Conservation (phyloP, 2,888 invertebrate genomes). For the Eupithecia insigniata region DNA sequence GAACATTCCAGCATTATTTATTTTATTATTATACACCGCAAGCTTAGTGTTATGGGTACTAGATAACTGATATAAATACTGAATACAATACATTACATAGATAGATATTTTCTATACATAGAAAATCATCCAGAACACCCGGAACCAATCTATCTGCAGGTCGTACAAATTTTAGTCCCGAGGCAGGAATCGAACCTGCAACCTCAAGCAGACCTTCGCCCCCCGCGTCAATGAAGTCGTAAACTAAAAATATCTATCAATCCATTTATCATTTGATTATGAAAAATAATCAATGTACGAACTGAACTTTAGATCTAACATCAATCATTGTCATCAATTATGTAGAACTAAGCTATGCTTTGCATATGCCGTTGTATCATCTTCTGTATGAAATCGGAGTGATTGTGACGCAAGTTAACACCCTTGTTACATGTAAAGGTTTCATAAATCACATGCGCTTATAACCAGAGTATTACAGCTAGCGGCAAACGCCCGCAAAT, state of each 20-base stretch:
- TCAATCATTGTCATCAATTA: conserved; percentile 37
- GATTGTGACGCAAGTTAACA: conserved; percentile 36
- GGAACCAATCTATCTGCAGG: too few species aligned
- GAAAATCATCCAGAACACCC: too few species aligned
- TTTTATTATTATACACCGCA: too few species aligned
- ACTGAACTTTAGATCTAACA: conserved; percentile 37
- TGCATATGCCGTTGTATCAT: conserved; percentile 10
- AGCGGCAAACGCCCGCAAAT: conserved; percentile 56
- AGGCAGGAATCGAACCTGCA: too few species aligned
- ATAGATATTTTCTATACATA: too few species aligned
- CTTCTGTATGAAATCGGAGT: conserved; percentile 10
- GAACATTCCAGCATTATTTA: too few species aligned
- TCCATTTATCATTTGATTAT: conserved; percentile 9
- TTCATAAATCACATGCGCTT: conserved; percentile 54
- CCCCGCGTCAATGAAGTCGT: too few species aligned
- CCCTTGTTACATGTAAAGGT: conserved; percentile 46
- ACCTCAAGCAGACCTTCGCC: too few species aligned
- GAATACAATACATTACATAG: too few species aligned
- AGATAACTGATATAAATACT: too few species aligned
- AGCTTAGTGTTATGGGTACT: too few species aligned
- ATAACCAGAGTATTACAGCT: conserved; percentile 51
- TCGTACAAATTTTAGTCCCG: too few species aligned
- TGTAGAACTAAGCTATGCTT: conserved; percentile 12
- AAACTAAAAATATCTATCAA: conserved; percentile 8
- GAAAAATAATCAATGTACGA: conserved; percentile 26